These are phyloP conservation scores for Pristionchus entomophagus DNA, from an alignment of 2,888 invertebrate genomes.

Conservation along the genomic window DNA sequence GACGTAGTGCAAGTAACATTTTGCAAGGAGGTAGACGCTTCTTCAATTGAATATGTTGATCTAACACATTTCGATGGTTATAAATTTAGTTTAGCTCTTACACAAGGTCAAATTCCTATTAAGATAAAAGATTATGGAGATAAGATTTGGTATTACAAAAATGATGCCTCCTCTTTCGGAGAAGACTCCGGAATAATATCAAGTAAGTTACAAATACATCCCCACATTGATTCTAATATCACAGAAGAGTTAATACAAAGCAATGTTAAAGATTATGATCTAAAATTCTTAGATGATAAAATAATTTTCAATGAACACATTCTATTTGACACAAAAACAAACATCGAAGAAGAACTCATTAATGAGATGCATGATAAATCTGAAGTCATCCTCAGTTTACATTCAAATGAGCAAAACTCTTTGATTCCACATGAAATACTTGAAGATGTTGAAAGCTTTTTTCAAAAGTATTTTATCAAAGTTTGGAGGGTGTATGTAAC, in stretches of 20 bases:
- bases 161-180: too few relatives aligned
- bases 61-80: constrained; percentile 57
- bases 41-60: constrained; percentile 54
- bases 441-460: constrained; percentile 48
- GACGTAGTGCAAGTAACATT: too few relatives aligned
- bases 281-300: constrained; percentile 54
- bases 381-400: constrained; percentile 51
- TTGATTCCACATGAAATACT: constrained; percentile 16
- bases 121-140: constrained; percentile 52
- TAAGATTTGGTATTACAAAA: constrained; percentile 54
- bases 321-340: constrained; percentile 50
- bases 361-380: constrained; percentile 58
- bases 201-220: constrained; percentile 51
- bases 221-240: constrained; percentile 45
- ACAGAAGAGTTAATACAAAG: constrained; percentile 52
- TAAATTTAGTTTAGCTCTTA: constrained; percentile 54
- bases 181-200: too few relatives aligned
- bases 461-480: constrained; percentile 53
- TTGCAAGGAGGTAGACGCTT: constrained; percentile 51
- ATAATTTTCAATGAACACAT: constrained; percentile 56
- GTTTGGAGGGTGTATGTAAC: constrained; percentile 59
- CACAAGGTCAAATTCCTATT: constrained; percentile 59
- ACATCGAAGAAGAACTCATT: constrained; percentile 53
- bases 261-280: constrained; percentile 47
- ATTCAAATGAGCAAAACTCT: constrained; percentile 53